These are phyloP conservation scores for Ips typographus DNA, from an alignment of 1,140 invertebrate species.

Conservation along the genomic window DNA sequence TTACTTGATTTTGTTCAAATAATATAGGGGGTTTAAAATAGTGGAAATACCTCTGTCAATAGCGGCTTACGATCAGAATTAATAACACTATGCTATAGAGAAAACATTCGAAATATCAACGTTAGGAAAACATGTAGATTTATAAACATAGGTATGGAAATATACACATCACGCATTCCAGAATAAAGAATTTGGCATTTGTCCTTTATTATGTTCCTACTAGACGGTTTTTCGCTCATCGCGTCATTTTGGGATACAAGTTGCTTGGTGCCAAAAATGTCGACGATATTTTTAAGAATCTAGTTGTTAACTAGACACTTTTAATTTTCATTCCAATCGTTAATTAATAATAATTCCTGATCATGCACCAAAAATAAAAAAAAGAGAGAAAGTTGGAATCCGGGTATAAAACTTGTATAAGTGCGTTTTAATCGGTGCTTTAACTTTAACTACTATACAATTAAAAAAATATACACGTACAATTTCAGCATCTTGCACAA, in stretches of 20 bases:
- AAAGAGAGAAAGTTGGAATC: too few relatives aligned
- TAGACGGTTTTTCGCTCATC: constrained; percentile 19
- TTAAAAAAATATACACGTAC: too few relatives aligned
- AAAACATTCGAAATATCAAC: background rate
- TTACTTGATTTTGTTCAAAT: background rate
- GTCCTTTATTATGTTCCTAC: constrained; percentile 16
- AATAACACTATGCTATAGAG: background rate
- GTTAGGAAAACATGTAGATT: background rate
- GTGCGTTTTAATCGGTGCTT: too few relatives aligned
- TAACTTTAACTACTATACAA: too few relatives aligned
- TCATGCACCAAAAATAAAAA: too few relatives aligned
- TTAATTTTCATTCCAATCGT: background rate
- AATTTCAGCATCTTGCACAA: too few relatives aligned
- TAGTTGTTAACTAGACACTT: background rate
- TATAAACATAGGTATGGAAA: constrained; percentile 2
- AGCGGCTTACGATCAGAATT: background rate
- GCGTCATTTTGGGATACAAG: constrained; percentile 8
- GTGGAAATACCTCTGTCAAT: background rate
- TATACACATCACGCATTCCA: constrained; percentile 18
- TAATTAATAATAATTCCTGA: too few relatives aligned
- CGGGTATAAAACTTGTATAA: too few relatives aligned
- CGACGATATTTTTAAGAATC: constrained; percentile 4
- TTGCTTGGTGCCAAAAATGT: constrained; percentile 20
- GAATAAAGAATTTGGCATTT: constrained; percentile 23
- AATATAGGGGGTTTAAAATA: too few relatives aligned